Percentiles rank a stretch among this genome's conserved stretches.
Conservation (phyloP, 2,113 vertebrate species). For the Chelonoidis abingdonii region DNA sequence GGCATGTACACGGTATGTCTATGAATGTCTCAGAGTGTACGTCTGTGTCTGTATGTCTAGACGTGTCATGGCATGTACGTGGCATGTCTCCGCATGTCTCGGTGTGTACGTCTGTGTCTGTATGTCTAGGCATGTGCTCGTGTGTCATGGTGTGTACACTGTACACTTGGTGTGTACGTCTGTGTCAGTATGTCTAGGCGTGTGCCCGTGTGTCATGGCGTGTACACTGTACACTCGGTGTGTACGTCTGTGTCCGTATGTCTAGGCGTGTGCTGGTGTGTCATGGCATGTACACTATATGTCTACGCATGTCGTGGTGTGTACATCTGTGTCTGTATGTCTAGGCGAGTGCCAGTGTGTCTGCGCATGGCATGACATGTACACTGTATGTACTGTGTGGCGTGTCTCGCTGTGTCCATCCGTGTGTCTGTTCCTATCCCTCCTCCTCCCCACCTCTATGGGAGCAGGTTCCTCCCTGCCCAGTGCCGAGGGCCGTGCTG, state of each 20-base stretch:
- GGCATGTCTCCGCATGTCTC: too few species aligned
- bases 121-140: neutral
- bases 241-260: neutral
- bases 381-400: neutral
- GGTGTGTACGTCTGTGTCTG: neutral
- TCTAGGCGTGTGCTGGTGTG: neutral
- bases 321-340: neutral
- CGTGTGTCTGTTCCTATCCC: neutral
- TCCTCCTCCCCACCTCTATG: neutral
- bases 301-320: too few species aligned
- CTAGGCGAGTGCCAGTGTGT: too few species aligned
- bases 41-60: neutral
- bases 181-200: too few species aligned
- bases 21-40: too few species aligned
- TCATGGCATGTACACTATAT: neutral
- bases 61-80: neutral
- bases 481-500: neutral
- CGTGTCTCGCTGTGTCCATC: neutral
- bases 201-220: too few species aligned
- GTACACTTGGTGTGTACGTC: too few species aligned
- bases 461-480: neutral
- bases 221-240: neutral
- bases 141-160: neutral
- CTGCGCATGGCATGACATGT: too few species aligned
- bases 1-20: neutral